These are phyloP conservation scores for Hypena proboscidalis DNA, from an alignment of 2,888 invertebrate genomes.

Conservation along the genomic window DNA sequence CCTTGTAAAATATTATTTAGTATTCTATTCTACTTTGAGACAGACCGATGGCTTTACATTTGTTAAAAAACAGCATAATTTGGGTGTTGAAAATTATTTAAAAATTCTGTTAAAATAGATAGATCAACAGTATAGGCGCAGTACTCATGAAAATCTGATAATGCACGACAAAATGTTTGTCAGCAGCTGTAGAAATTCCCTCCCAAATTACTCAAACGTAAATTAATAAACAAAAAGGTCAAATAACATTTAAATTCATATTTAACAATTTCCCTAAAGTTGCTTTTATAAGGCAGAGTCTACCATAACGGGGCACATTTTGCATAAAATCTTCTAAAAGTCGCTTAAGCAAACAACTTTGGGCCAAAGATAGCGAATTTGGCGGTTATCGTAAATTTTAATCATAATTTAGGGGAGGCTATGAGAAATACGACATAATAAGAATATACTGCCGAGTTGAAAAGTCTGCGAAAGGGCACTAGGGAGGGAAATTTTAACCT, in stretches of 20 bases:
- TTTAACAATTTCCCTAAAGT: constrained; percentile 15
- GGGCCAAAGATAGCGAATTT: constrained; percentile 46
- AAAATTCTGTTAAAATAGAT: too few species aligned
- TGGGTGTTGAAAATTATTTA: too few species aligned
- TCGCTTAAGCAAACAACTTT: constrained; percentile 42
- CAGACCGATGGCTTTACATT: too few species aligned
- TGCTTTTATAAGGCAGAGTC: constrained; percentile 29
- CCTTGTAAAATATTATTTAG: too few species aligned
- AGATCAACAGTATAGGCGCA: too few species aligned
- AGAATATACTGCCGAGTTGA: constrained; percentile 30
- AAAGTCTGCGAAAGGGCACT: constrained; percentile 19
- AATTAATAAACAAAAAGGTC: constrained; percentile 19
- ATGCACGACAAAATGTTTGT: too few species aligned
- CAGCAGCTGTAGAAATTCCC: constrained; percentile 7
- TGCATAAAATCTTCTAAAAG: constrained; percentile 41
- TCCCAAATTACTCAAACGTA: constrained; percentile 8
- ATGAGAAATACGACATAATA: constrained; percentile 59
- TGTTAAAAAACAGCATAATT: too few species aligned
- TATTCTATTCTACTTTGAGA: too few species aligned
- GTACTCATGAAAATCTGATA: too few species aligned
- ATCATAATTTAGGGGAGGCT: constrained; percentile 63
- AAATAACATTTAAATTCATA: constrained; percentile 22
- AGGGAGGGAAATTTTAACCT: constrained; percentile 16
- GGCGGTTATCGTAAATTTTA: constrained; percentile 63
- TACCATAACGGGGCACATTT: constrained; percentile 36